Evolutionary conservation across 2,113 vertebrate genomes (phyloP).

Genomic region (Himantopus leucocephalus): DNA sequence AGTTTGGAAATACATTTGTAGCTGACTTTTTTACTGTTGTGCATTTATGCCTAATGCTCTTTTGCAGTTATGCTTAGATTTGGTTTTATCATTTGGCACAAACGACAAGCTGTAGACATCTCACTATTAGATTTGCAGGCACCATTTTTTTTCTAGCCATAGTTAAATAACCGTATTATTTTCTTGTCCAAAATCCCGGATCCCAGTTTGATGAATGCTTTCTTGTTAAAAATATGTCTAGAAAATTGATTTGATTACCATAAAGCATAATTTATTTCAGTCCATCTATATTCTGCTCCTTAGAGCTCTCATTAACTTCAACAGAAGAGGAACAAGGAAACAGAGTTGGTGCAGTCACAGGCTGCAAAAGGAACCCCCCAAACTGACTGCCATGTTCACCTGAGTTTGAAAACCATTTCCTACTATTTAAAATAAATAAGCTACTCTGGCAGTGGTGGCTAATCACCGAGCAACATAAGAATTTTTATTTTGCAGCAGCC

Average conservation of each 20-base stretch:
- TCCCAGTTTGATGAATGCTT: background rate
- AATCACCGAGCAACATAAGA: fast-evolving
- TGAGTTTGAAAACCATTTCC: background rate
- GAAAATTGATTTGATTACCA: constrained; percentile 16
- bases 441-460: background rate
- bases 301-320: background rate
- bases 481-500: background rate
- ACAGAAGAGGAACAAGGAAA: background rate
- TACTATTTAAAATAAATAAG: background rate
- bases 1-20: background rate
- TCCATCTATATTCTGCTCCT: background rate
- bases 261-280: constrained; percentile 19
- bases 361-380: background rate
- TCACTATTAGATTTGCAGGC: background rate
- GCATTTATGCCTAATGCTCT: background rate
- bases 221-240: background rate
- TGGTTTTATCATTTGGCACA: constrained; percentile 3
- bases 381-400: background rate
- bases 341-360: background rate
- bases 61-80: background rate
- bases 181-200: constrained; percentile 13
- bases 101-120: background rate
- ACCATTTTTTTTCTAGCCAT: background rate
- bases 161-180: background rate
- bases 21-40: background rate